Evolutionary conservation across 2,113 vertebrate species (phyloP), one percentile per base, ranked within the genome.

Genomic region (Genyomyrus donnyi): DNA sequence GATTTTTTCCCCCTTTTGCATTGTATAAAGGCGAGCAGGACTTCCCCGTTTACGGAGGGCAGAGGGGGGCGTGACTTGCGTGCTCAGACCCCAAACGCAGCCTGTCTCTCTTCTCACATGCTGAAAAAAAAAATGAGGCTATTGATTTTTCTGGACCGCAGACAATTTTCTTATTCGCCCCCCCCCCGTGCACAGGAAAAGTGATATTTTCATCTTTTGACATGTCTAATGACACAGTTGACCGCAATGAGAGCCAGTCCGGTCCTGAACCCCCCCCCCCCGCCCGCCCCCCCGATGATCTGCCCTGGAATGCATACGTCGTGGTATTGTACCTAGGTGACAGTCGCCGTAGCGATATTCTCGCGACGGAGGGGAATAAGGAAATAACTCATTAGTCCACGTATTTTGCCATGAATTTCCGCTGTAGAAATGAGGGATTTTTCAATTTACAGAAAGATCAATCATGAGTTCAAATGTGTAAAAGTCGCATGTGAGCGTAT

Each of bases 101-200:
- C 70, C 88, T 31, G 66, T 80, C 50, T 89, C 88, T 89, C 74
- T 45, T 53, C 42, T 35, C 58, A 70, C 62, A 21, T 39, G 50
- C 80, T 45, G 84, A 91, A 90, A 93, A 93, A 92, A 87, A 92
- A 87, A 87, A 87, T 93, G 92, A 92, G 92, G 35, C 42, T 93
- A 94, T 95, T 91, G 93, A 95, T 95, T 94, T 83, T 94, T 91
- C 87, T 87, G 77, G 53, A 91, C 91, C 91, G 85, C 80, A 89
- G 70, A 49, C 85, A 89, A 87, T 91, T 93, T 92, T 94, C 90
- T 91, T 93, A 90, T 89, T 93, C 93, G 93, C 92, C 92, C 91
- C 49, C 92, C 91, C 49, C 91, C 92, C 58, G n/a, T 0, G 80
- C 92, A 92, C 93, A 93, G 94, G 53, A 91, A 49, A 58, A 88